Evolutionary conservation across 1,140 invertebrate genomes (phyloP), one percentile per base, ranked within the genome.

Genomic region (Colletes gigas): DNA sequence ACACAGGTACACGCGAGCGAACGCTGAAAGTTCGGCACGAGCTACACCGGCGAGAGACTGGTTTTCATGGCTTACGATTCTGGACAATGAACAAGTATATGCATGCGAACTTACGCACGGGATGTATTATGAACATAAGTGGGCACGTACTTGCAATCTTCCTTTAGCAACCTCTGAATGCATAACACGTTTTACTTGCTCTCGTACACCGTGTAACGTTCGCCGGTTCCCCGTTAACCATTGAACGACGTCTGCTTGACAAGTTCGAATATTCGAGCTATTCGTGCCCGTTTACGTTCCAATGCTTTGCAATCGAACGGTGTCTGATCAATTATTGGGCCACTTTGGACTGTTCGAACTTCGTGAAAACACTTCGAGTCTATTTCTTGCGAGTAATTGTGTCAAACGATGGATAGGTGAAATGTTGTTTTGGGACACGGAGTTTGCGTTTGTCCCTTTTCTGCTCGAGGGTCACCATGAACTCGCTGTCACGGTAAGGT

Each of bases 61-160:
- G 81, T 86, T 87, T 86, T 87, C 85, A 87, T 86, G 85, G 65
- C 73, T 57, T 52, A 30, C 85, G 85, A 87, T 87, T 86, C 78
- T 78, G 85, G 78, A 87, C 85, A 87, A 87, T 87, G 80, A 74
- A 41, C 62, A 54, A 74, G 65, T 70, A 73, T 57, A 59, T 73
- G 76, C 73, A 81, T 83, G 78, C 76, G 68, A 85, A 78, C 67
- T 65, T 85, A 69, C 76, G 63, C 82, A 70, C 67, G 75, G 68
- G 72, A 77, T 80, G 86, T 47, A 78, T 85, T 59, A 76, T 54
- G 69, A 50, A 80, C 68, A 15, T 83, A 86, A 86, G 76, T 76
- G 72, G 76, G 12, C 68, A 39, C 59, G 76, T 62, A 73, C 60
- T 79, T n/a, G 70, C 77, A 72, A 66, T 63, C 39, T 69, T 60